Evolutionary conservation across 2,888 invertebrate genomes (phyloP), one percentile per base, ranked within the genome.

Genomic region (Latrodectus elegans): DNA sequence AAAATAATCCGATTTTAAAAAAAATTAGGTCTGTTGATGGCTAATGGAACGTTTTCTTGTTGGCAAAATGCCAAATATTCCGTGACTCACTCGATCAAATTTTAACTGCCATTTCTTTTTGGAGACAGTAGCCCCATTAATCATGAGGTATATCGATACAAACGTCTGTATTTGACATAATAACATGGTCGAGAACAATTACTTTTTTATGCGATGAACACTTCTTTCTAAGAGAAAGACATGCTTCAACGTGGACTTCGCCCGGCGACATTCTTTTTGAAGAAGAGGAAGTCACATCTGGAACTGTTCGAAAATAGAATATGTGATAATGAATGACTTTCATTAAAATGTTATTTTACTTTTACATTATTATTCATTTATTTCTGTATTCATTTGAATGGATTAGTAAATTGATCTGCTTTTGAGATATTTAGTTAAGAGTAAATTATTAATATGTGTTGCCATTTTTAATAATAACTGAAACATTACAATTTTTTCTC

Each of bases 51-150:
- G 60, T n/a, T 9, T 15, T 60, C 14, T 8, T 15, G 26, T 22
- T 38, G 80, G 81, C 73, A 68, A 3, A 8, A 2, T 12, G 81
- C 81, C 81, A 81, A 52, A 52, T 60, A 73, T 4, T 52, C 22
- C 52, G n/a, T 38, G 51, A 10, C 15, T 12, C 72, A 49, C 73
- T 81, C 81, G 81, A 81, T 81, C 81, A 81, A 73, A 52, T 52
- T 64, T 68, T 55, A 81, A 17, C 49, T 65, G 73, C 81, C 67
- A 73, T 81, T 81, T 74, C 81, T 81, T 81, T 81, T 67, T 38
- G 65, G 4, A 53, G 81, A 81, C 81, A 81, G 51, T 22, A n/a
- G 53, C 9, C 22, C 12, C 74, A 81, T 81, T 65, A 49, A 81
- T 81, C 81, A 81, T 74, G 9, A 52, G 49, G 52, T n/a, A 73